Base-by-base conservation (phyloP, 1,140 invertebrate genomes). In the Lucilia cuprina region DNA sequence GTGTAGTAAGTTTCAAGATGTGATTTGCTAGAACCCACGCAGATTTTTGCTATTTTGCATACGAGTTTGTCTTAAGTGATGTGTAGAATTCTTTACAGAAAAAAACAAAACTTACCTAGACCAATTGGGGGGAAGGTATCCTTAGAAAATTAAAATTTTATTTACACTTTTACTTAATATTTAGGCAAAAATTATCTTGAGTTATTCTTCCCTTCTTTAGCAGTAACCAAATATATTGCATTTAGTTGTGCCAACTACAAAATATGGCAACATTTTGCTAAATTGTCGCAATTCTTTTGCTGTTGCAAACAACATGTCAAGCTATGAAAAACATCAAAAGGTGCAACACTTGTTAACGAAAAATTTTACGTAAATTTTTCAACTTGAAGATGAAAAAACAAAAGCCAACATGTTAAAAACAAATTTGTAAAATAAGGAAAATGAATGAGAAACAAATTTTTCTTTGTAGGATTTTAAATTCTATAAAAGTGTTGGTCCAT, bases 261-360 rank as follows among this genome's bases (percentile, higher is more conserved):
- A 80, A 80, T 80, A 80, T 80, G 77, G 77, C 47, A 49, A 80
- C 77, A 80, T 80, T 80, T 80, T 34, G n/a, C n/a, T 50, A 80
- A 80, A 50, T 80, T 80, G 77, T 80, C 77, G 77, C 50, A 19
- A 60, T 77, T 77, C 74, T 17, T 77, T 30, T 30, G 25, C n/a
- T 17, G 35, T 49, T 47, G 17, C 17, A 19, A 70, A 19, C 17
- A 19, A 70, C 19, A 21, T 60, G 50, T 60, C 50, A 77, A 41
- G 74, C 34, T 41, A 21, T 19, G 19, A 70, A 70, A 80, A 50
- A 49, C 77, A 80, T 80, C 41, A 80, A 30, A 30, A 21, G 77
- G 77, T 80, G 77, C 77, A 80, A 80, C 77, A 80, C 47, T 80
- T 80, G 41, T 47, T 80, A 19, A 49, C 8, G 21, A 77, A 13